Base-by-base conservation (phyloP, 1,140 invertebrate genomes). In the Achatina immaculata region DNA sequence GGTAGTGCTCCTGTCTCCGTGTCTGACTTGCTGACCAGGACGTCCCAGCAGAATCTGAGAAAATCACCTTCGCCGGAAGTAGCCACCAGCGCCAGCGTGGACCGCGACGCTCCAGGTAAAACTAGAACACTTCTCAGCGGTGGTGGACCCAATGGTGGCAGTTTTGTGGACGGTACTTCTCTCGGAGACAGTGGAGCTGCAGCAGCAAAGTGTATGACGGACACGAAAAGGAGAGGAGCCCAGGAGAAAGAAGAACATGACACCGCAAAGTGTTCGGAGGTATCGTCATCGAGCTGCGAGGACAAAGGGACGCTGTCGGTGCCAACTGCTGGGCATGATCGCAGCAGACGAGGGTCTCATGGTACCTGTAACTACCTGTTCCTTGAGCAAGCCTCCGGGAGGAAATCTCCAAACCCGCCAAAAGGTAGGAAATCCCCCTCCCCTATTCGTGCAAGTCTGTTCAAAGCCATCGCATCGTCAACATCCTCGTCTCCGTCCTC, bases 291-390 rank as follows among this genome's bases (percentile, higher is more conserved):
- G 14, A 71, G 65, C 38, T 69, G 77, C 55, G 77, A 79, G 9
- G 77, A 79, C 40, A 34, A 38, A 3, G 66, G 77, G 31, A 24
- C 40, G 24, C 24, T 68, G 11, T 40, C 66, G 1, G 66, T 79
- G 3, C 65, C 77, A 19, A 65, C 3, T 55, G 38, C 11, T 19
- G n/a, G 6, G 7, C 75, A 36, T 11, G 62, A 78, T 38, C n/a
- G 75, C 4, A 34, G 62, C 19, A 6, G 77, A 14, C 40, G 77
- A 34, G 48, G 66, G 1, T 79, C 77, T 34, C 55, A 79, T 40
- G 77, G 77, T 16, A 79, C 77, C 0, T 79, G 77, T 43, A 79
- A 79, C 66, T 65, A 69, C 45, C 77, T 79, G 11, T 79, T 79
- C 36, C 66, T 69, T 9, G 65, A 79, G 6, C 77, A 79, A 51